These are phyloP conservation scores for Augiades crinisus DNA, from an alignment of 2,888 invertebrate species.

Conservation along the genomic window DNA sequence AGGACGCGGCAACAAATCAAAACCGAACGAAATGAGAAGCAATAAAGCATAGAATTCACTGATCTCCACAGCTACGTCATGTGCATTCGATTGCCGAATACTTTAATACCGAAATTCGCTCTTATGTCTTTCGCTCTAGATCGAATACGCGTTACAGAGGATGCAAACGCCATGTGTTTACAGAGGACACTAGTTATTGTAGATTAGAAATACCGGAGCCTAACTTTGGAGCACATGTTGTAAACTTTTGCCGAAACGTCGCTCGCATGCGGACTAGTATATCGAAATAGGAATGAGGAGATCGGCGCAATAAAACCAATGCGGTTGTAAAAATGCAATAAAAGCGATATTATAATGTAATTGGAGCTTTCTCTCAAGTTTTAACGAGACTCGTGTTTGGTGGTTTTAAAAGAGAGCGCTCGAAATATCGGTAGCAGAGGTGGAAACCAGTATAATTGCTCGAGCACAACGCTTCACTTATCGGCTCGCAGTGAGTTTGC, in stretches of 20 bases:
- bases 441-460: conserved; percentile 26
- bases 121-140: conserved; percentile 63
- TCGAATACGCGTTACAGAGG: conserved; percentile 57
- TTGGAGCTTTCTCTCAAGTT: conserved; percentile 42
- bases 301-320: conserved; percentile 38
- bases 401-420: conserved; percentile 42
- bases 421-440: conserved; percentile 28
- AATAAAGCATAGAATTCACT: conserved; percentile 59
- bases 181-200: conserved; percentile 55
- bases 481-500: conserved; percentile 1
- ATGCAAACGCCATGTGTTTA: conserved; percentile 68
- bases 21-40: conserved; percentile 45
- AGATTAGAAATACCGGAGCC: conserved; percentile 55
- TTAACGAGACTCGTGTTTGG: conserved; percentile 43
- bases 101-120: conserved; percentile 73
- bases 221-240: conserved; percentile 59
- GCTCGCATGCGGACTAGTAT: conserved; percentile 9
- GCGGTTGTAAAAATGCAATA: conserved; percentile 37
- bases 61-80: conserved; percentile 47
- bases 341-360: conserved; percentile 37
- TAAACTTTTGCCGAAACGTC: conserved; percentile 48
- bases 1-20: conserved; percentile 41
- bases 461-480: conserved; percentile 18
- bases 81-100: conserved; percentile 63
- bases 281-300: conserved; percentile 26